Base-by-base conservation (phyloP, 2,113 vertebrate species). In the Leptocoma aspasia region DNA sequence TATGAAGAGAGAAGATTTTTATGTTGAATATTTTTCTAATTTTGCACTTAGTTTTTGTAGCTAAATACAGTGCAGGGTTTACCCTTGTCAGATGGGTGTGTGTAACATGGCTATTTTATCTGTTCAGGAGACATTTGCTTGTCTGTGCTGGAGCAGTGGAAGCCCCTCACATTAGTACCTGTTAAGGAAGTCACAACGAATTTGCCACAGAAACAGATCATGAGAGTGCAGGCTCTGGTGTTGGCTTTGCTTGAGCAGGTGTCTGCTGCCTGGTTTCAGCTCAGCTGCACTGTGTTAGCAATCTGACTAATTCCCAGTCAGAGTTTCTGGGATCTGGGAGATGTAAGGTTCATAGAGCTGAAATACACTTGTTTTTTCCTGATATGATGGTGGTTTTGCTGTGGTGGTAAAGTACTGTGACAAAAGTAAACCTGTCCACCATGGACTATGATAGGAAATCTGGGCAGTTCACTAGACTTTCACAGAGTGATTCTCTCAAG, bases 401-500 rank as follows among this genome's bases (percentile, higher is more conserved):
- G 1, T 44, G 28, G 12, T 56, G 18, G 18, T 63, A 35, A 50
- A 35, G 11, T 11, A 53, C 7, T n/a, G 18, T 0, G 5, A 20
- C 44, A 49, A 10, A 76, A 85, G 30, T 39, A 73, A 60, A 23
- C 15, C 28, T 50, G n/a, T 39, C 27, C 12, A 18, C 35, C 2
- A 1, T 4, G 61, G 64, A 26, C 35, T 18, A 6, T 53, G 15
- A 2, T 44, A 19, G 0, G 76, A 66, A 39, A 45, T 69, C 33
- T 78, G 59, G 69, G 45, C 54, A 77, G 57, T 26, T 80, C 24
- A 10, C 11, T 64, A 5, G 47, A 11, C 26, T 76, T 10, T 39
- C 0, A 0, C 0, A 0, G 33, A 10, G 50, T 39, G 37, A 49
- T 60, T 72, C 42, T 92, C 53, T 86, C 59, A 45, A 42, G 53